Evolutionary conservation across 2,888 invertebrate species (phyloP).

Genomic region (Thecocarcelia acutangulata): DNA sequence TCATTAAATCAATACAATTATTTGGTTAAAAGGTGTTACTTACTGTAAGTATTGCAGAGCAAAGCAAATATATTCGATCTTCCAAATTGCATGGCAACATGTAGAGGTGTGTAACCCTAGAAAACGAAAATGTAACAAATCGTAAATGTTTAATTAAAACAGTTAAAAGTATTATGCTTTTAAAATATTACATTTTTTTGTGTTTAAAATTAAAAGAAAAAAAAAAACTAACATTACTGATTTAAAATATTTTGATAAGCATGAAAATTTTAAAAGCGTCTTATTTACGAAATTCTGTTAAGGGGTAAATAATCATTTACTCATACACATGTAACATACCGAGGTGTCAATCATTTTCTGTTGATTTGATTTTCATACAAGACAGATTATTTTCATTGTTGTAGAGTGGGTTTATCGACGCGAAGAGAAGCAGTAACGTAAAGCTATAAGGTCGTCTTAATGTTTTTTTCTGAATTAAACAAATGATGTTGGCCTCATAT

Average conservation of each 20-base stretch:
- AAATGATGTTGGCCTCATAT: too few species aligned
- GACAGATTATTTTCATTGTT: constrained; percentile 53
- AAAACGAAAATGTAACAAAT: constrained; percentile 74
- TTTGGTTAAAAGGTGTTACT: constrained; percentile 79
- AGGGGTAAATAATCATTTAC: constrained; percentile 8
- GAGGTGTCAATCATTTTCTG: constrained; percentile 75
- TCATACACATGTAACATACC: constrained; percentile 48
- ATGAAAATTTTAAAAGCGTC: constrained; percentile 54
- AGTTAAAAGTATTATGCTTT: constrained; percentile 71
- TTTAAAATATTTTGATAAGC: constrained; percentile 61
- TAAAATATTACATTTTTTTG: constrained; percentile 39
- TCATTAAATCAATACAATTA: constrained; percentile 2
- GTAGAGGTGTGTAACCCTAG: constrained; percentile 96
- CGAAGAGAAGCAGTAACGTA: not conserved
- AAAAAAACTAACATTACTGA: constrained; percentile 48
- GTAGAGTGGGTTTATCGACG: constrained; percentile 10
- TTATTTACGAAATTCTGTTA: constrained; percentile 14
- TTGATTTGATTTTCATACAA: constrained; percentile 62
- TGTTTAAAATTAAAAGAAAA: not conserved
- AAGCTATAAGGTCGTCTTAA: constrained; percentile 24
- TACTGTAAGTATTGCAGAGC: constrained; percentile 95
- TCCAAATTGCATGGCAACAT: constrained; percentile 95
- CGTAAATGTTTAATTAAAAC: constrained; percentile 14
- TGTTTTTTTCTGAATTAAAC: too few species aligned
- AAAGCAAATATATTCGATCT: constrained; percentile 93